phyloP scores from a whole-genome alignment of 2,888 invertebrate genomes.

The Ormyrus rosae region DNA sequence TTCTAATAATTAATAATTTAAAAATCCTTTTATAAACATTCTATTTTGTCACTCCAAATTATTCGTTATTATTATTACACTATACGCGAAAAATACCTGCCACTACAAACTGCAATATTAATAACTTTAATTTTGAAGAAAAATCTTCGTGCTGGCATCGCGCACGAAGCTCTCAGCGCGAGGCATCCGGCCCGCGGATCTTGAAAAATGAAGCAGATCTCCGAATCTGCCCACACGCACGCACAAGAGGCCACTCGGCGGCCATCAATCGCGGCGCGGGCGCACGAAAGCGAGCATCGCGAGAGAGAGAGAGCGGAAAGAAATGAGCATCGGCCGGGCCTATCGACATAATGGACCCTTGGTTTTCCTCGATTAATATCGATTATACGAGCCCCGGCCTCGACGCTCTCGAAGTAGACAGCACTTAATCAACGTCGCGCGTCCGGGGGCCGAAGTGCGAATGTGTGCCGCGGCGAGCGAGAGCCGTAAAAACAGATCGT shows the following conservation, averaged over 20 bases:
- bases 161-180: too few relatives aligned
- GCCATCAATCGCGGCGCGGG: neutral
- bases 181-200: neutral
- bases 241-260: neutral
- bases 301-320: slow-evolving; percentile 29
- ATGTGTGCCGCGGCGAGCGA: neutral
- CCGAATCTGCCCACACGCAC: neutral
- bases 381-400: slow-evolving; percentile 21
- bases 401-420: neutral
- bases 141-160: too few relatives aligned
- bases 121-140: too few relatives aligned
- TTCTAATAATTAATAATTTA: too few relatives aligned
- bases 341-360: slow-evolving; percentile 42
- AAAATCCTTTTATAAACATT: too few relatives aligned
- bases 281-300: slow-evolving; percentile 48
- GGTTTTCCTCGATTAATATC: slow-evolving; percentile 52
- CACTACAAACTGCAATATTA: too few relatives aligned
- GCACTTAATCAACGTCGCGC: slow-evolving; percentile 50
- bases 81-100: too few relatives aligned
- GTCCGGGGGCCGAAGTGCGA: neutral
- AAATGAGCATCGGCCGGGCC: neutral
- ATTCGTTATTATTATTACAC: too few relatives aligned
- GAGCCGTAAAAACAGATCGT: slow-evolving; percentile 53
- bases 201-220: neutral
- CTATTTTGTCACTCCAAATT: too few relatives aligned